A percentile compares a stretch with the other conserved stretches of the same genome.
Conservation (phyloP, 2,888 invertebrate species). For the Mythimna impura region DNA sequence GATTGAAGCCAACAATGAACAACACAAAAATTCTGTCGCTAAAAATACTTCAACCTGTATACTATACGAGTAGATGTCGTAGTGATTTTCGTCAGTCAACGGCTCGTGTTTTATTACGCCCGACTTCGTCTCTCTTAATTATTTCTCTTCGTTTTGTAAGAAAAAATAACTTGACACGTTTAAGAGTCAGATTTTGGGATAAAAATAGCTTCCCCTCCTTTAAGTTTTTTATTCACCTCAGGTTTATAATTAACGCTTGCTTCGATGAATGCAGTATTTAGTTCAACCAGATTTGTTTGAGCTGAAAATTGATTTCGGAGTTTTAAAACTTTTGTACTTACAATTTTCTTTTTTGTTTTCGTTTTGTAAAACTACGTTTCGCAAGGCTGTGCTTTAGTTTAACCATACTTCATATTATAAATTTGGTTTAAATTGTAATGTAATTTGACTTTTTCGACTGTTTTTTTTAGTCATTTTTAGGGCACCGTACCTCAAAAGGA, state of each 20-base stretch:
- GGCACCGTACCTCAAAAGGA: too few species aligned
- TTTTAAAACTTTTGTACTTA: neutral
- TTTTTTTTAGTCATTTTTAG: too few species aligned
- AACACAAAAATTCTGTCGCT: neutral
- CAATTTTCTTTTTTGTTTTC: neutral
- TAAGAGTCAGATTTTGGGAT: slow-evolving; percentile 86
- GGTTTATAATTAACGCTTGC: slow-evolving; percentile 55
- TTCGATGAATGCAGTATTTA: slow-evolving; percentile 34
- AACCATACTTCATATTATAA: too few species aligned
- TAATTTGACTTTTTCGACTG: too few species aligned
- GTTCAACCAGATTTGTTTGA: slow-evolving; percentile 24
- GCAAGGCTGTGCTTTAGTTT: neutral
- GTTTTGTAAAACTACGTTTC: neutral
- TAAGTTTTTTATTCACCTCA: slow-evolving; percentile 71
- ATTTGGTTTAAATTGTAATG: too few species aligned
- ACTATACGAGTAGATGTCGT: slow-evolving; percentile 69
- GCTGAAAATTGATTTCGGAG: slow-evolving; percentile 20
- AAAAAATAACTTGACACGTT: slow-evolving; percentile 79
- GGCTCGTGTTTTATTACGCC: slow-evolving; percentile 86
- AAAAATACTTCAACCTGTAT: slow-evolving; percentile 48
- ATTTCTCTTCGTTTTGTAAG: slow-evolving; percentile 84
- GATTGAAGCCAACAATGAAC: neutral
- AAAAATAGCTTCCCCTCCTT: slow-evolving; percentile 84
- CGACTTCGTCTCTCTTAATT: slow-evolving; percentile 86
- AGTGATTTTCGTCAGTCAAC: slow-evolving; percentile 83